Evolutionary conservation across 2,888 invertebrate genomes (phyloP), one percentile per base, ranked within the genome.

Genomic region (Sesamia inferens): DNA sequence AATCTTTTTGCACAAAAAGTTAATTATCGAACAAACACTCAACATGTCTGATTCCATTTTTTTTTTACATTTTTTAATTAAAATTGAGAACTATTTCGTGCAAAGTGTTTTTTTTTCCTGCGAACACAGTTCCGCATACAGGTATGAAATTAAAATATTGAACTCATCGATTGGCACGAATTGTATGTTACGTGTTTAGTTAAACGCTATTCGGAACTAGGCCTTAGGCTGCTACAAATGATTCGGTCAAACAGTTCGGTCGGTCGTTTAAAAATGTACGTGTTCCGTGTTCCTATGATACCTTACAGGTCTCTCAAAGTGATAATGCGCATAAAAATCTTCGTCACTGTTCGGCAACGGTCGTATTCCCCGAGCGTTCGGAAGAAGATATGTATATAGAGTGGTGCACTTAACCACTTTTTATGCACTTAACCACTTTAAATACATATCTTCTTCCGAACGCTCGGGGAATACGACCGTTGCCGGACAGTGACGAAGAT

Each of bases 71-170:
- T 44, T 47, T 22, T 8, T 42, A 58, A 19, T 67, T 74, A 11
- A 31, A 51, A 39, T 59, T 13, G 22, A 13, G 47, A 7, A 51
- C 51, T 59, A 19, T 58, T 59, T 48, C 31, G 5, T 16, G 14
- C 19, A 42, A 48, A 24, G 19, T 39, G n/a, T n/a, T n/a, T 74
- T 19, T 75, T 24, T 70, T 69, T 69, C 11, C 13, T 16, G 55
- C 14, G 7, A 19, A 57, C 22, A 44, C 24, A 42, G 10, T 61
- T 68, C n/a, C 39, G 8, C 11, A 42, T 13, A n/a, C 69, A 24
- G n/a, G 22, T 67, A n/a, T 13, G 19, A 13, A 76, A 74, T 31
- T 42, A 22, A 74, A 74, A 74, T n/a, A 74, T 4, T 0, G 47
- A 54, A 39, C 24, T 55, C 16, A 19, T 31, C 5, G 48, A 68